Evolutionary conservation across 2,113 vertebrate species (phyloP).

Genomic region (Lophura nycthemera): DNA sequence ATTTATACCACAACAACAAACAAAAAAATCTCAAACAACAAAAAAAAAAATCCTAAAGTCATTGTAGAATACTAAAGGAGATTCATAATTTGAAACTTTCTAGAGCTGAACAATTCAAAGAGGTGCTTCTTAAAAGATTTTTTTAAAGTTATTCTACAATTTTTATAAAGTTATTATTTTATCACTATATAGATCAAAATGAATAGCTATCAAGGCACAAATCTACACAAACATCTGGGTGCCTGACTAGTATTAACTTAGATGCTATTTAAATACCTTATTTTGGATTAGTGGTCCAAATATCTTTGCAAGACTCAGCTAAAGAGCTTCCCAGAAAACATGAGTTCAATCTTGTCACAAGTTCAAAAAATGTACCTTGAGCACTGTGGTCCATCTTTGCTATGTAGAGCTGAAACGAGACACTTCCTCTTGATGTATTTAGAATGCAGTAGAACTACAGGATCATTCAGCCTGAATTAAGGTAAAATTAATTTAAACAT

Average conservation of each 20-base stretch:
- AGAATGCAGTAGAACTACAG: background rate
- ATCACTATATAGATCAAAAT: background rate
- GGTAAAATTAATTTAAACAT: background rate
- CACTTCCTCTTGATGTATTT: background rate
- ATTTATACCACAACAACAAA: background rate
- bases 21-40: background rate
- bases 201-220: background rate
- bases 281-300: background rate
- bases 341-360: background rate
- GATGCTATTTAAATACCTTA: background rate
- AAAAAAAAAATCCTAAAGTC: background rate
- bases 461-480: background rate
- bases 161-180: background rate
- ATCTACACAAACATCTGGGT: background rate
- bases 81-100: background rate
- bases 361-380: background rate
- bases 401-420: background rate
- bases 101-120: background rate
- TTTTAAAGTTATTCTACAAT: background rate
- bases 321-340: background rate
- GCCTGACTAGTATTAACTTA: background rate
- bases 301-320: background rate
- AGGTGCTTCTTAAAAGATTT: background rate
- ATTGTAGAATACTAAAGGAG: background rate
- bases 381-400: background rate